Evolutionary conservation across 2,113 vertebrate genomes (phyloP), one percentile per base, ranked within the genome.

Genomic region (Micromys minutus): DNA sequence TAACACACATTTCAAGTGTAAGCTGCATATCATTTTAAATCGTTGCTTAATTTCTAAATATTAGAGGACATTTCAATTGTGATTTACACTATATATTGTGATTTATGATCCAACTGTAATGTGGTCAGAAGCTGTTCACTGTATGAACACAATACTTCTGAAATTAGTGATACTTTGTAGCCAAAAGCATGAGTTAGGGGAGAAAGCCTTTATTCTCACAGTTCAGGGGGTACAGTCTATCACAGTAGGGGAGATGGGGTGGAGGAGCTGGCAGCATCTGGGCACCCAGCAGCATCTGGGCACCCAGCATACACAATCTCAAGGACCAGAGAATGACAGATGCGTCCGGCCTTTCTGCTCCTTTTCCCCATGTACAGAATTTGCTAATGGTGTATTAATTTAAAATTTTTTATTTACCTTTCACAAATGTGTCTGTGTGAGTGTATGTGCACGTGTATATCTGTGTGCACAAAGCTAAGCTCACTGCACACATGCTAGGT

Each of bases 391-490:
- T 63, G 31, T 31, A 59, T 45, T 84, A 84, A 61, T 84, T 61
- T 3, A 31, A 31, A 45, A 45, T 19, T 9, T 12, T 31, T 17
- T 79, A 47, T 59, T 91, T 85, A 45, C 61, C 65, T 87, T 81
- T 71, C 63, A 65, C 19, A 75, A 79, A 5, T 52, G 12, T 79
- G 86, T 9, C 7, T 29, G 36, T 26, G 13, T 31, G 45, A 2
- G 11, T 10, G 3, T 50, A 5, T 31, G 13, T 22, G 21, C 22
- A 0, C 4, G 2, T 34, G 24, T 61, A 12, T 47, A 77, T 57
- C 36, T 85, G 87, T 75, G 84, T 2, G 12, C 65, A 67, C n/a
- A 22, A 22, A 24, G 19, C 19, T 74, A 24, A 74, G 71, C 21
- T 24, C n/a, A 24, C 10, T 22, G 67, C 3, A 5, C n/a, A 12